Conservation (phyloP, 2,888 invertebrate genomes). For the Stenolophus ochropezus region DNA sequence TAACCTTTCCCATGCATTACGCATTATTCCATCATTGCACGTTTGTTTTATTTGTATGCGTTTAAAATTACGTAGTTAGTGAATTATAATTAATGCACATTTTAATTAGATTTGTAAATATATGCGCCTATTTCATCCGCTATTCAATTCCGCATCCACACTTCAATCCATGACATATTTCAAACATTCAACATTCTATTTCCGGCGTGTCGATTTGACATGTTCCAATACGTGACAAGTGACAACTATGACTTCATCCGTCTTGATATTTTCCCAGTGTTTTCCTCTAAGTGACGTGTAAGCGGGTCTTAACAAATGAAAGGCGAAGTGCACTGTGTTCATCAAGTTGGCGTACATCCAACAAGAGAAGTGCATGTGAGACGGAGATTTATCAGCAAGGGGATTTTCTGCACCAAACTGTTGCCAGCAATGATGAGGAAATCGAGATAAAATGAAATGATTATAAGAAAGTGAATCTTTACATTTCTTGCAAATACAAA, state of each 20-base stretch:
- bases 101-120: not conserved
- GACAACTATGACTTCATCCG: slow-evolving; percentile 20
- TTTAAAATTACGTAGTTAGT: not conserved
- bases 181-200: not conserved
- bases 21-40: not conserved
- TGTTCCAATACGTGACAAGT: not conserved
- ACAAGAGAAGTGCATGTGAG: slow-evolving; percentile 3
- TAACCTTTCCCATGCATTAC: too few relatives aligned
- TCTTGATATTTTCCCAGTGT: not conserved
- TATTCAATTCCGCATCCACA: not conserved
- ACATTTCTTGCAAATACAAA: too few relatives aligned
- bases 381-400: not conserved
- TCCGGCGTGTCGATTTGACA: not conserved
- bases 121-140: not conserved
- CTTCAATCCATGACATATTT: not conserved
- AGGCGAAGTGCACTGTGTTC: slow-evolving; percentile 6
- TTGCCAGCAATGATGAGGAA: not conserved
- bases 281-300: not conserved
- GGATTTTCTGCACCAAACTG: not conserved
- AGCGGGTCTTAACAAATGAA: slow-evolving; percentile 27
- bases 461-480: not conserved
- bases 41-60: not conserved
- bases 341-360: slow-evolving; percentile 26
- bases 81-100: not conserved
- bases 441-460: not conserved